phyloP scores from a whole-genome alignment of 2,113 vertebrate genomes.

The Struthio camelus region DNA sequence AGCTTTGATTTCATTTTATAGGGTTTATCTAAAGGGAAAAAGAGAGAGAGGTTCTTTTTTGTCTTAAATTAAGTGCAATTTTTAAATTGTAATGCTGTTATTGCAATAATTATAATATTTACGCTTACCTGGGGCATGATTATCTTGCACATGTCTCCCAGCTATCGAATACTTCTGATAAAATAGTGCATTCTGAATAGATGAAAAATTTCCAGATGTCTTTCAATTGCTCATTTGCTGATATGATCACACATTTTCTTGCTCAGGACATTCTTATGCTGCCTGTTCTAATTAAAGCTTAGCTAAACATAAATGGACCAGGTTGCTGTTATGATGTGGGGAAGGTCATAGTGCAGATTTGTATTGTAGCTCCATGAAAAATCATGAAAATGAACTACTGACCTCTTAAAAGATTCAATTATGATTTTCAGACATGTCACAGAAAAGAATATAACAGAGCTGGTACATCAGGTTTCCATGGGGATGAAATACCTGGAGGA shows the following conservation, averaged over 20 bases:
- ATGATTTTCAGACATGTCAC: slow-evolving; percentile 80
- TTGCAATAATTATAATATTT: not conserved
- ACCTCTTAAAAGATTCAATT: slow-evolving; percentile 24
- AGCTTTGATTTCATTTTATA: not conserved
- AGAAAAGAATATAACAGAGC: slow-evolving; percentile 91
- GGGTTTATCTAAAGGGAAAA: not conserved
- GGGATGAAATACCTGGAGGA: slow-evolving; percentile 99
- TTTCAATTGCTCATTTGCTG: not conserved
- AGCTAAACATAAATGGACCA: not conserved
- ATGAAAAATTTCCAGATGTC: not conserved
- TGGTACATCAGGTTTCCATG: slow-evolving; percentile 96
- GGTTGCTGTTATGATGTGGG: not conserved
- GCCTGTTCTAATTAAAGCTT: not conserved
- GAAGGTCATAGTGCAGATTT: not conserved
- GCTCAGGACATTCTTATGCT: not conserved
- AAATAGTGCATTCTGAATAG: not conserved
- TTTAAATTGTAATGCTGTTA: not conserved
- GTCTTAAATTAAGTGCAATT: not conserved
- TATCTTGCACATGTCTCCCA: not conserved
- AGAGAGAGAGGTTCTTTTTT: not conserved
- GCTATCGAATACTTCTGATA: not conserved
- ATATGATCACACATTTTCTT: not conserved
- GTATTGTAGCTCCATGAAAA: slow-evolving; percentile 2
- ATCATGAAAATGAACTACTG: not conserved
- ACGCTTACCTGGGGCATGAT: not conserved